Conservation (phyloP, 2,797 vertebrate species). For the Acanthornis magna region DNA sequence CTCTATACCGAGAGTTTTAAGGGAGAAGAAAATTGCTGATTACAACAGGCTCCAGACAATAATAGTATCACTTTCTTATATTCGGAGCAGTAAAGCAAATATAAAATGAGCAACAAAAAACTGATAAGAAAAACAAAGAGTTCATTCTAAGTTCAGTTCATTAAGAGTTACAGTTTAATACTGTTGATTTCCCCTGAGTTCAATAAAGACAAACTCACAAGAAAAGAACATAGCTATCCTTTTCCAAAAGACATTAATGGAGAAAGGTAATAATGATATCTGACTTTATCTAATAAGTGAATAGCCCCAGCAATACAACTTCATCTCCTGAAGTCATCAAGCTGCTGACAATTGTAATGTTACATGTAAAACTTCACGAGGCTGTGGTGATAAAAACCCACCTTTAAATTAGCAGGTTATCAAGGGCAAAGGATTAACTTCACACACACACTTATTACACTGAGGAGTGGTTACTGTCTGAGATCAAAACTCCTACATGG, state of each 20-base stretch:
- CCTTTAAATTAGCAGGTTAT: background rate
- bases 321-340: background rate
- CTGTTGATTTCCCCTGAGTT: constrained; percentile 49
- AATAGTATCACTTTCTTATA: background rate
- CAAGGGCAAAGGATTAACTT: background rate
- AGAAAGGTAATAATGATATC: background rate
- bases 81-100: background rate
- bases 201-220: background rate
- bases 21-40: background rate
- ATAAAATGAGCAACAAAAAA: constrained; percentile 16
- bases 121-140: background rate
- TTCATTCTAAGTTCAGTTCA: constrained; percentile 54
- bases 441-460: background rate
- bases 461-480: background rate
- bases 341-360: background rate
- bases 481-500: background rate
- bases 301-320: background rate
- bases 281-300: background rate
- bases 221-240: background rate
- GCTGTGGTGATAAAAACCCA: background rate
- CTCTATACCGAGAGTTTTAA: background rate
- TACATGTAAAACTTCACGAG: accelerated
- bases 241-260: background rate
- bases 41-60: background rate
- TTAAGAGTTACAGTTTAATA: constrained; percentile 15